Base-by-base conservation (phyloP, 2,113 vertebrate genomes). In the Ophthalmolycus amberensis region DNA sequence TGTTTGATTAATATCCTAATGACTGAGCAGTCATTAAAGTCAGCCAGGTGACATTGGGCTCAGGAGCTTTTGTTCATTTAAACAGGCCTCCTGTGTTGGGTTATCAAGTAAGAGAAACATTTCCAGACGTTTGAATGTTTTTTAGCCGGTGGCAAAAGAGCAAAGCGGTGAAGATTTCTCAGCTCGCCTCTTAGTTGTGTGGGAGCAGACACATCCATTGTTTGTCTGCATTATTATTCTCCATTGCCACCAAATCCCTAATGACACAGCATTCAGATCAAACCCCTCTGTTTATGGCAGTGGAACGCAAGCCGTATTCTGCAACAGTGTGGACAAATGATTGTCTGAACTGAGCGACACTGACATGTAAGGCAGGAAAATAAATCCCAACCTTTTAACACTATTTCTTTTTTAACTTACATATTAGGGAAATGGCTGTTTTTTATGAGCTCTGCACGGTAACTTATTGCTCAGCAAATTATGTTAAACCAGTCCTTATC, bases 141-240 rank as follows among this genome's bases (percentile, higher is more conserved):
- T 84, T 62, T 85, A 46, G 70, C 79, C 7, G 0, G 29, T 58
- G 71, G 75, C 62, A 50, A 82, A 82, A 76, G 64, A 79, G 42
- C 67, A 79, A 48, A 82, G 40, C 42, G 44, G 48, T 6, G 18
- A 80, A 58, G 78, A 78, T 84, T 68, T 83, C 69, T 80, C 69
- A 42, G 67, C 71, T 79, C 2, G 15, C n/a, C 56, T 82, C 59
- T 84, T 67, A 85, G 75, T 87, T 86, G 76, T 89, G 75, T 79
- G 64, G 77, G 70, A 84, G 62, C 64, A 85, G 67, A 80, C 54
- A 74, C 68, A 63, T 76, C 73, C 62, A 79, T 88, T 89, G 77
- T 91, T 85, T 79, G 70, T 89, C 54, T 75, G 52, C 66, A 63
- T 91, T 86, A 60, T 88, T 86, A 83, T 89, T 88, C 59, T 86